Evolutionary conservation across 2,797 vertebrate genomes (phyloP).

Genomic region (Carduelis carduelis): DNA sequence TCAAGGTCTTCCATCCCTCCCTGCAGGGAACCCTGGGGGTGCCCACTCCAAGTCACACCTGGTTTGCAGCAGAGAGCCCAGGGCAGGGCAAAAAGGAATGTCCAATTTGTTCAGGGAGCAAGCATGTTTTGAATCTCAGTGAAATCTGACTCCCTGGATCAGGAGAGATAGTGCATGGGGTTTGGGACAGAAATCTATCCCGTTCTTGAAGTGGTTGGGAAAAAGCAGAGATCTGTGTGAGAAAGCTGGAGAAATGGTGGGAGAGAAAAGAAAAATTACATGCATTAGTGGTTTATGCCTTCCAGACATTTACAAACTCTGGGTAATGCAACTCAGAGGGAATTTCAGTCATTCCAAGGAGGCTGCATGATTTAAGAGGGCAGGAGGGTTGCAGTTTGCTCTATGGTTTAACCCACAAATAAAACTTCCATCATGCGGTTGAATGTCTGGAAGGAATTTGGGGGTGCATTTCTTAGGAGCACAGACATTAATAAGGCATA

Average conservation of each 20-base stretch:
- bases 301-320: slow-evolving; percentile 40
- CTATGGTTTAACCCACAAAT: slow-evolving; percentile 49
- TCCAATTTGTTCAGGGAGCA: background rate
- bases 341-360: slow-evolving; percentile 11
- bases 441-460: slow-evolving; percentile 60
- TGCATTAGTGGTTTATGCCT: slow-evolving; percentile 57
- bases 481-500: slow-evolving; percentile 12
- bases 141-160: slow-evolving; percentile 23
- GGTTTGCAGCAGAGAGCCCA: background rate
- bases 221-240: slow-evolving; percentile 41
- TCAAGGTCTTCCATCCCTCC: background rate
- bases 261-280: slow-evolving; percentile 44
- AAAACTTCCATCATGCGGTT: slow-evolving; percentile 6
- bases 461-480: slow-evolving; percentile 10
- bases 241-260: slow-evolving; percentile 26
- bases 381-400: slow-evolving; percentile 16
- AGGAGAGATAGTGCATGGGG: background rate
- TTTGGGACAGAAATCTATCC: background rate
- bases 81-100: background rate
- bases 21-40: background rate
- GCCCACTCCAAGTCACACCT: background rate
- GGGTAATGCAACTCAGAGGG: slow-evolving; percentile 33
- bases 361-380: slow-evolving; percentile 40
- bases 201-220: background rate
- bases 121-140: background rate